Conservation (phyloP, 2,113 vertebrate species). For the Sorex fumeus region DNA sequence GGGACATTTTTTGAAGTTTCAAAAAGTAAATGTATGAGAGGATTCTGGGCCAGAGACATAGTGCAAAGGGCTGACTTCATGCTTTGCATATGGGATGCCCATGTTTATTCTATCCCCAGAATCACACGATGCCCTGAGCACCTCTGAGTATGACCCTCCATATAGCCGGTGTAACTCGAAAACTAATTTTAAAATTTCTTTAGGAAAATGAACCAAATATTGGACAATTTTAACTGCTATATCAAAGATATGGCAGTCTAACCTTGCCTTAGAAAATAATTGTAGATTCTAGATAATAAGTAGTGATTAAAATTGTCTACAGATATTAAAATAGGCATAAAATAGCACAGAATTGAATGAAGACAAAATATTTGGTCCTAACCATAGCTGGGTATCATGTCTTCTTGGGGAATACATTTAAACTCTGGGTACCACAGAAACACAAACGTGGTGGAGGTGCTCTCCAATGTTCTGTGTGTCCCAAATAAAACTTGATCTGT, state of each 20-base stretch:
- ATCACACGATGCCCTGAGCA: too few species aligned
- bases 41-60: neutral
- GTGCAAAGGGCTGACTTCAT: too few species aligned
- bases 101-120: too few species aligned
- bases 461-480: neutral
- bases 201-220: neutral
- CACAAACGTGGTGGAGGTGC: neutral
- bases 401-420: neutral
- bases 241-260: neutral
- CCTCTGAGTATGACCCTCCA: too few species aligned
- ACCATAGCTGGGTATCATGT: neutral
- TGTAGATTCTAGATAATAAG: neutral
- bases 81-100: too few species aligned
- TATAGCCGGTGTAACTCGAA: too few species aligned
- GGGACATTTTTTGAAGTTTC: neutral
- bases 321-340: neutral
- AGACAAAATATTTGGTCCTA: neutral
- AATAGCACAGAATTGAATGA: neutral
- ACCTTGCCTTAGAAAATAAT: constrained; percentile 15
- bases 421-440: neutral
- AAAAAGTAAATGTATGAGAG: neutral
- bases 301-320: constrained; percentile 1
- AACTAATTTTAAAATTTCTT: constrained; percentile 1
- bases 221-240: neutral
- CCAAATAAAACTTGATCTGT: neutral